Base-by-base conservation (phyloP, 2,797 vertebrate species). In the Ceryle rudis region DNA sequence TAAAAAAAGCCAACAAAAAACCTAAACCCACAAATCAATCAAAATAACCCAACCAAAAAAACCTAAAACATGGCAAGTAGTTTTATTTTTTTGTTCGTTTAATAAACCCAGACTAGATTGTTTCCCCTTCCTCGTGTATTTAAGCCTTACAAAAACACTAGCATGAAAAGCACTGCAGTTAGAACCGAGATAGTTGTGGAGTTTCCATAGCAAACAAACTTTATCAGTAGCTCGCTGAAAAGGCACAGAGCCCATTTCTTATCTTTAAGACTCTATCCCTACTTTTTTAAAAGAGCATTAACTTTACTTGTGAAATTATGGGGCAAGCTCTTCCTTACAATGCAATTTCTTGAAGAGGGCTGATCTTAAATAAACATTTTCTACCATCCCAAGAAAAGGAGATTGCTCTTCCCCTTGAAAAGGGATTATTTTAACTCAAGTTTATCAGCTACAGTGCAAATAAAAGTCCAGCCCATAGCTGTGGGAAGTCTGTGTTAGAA, bases 181-280 rank as follows among this genome's bases (percentile, higher is more conserved):
- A 70, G 33, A 58, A 75, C 25, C 23, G 42, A 60, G 26, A 39
- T 0, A 42, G 26, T 22, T 86, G 28, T 65, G 39, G 60, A 42
- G 77, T 83, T 90, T 51, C 82, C 88, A 90, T 0, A 90, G 66
- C 73, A 92, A 94, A 80, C 54, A 74, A 88, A 58, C 16, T 67
- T 90, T 90, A 95, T 55, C 86, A 69, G 72, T 29, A 77, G 42
- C 72, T 64, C 55, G 47, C 58, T 58, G 93, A 75, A 93, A 90
- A 84, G 69, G 60, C 81, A 88, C 74, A 90, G 75, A 78, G 60
- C 65, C 47, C 37, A 11, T 28, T 89, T 66, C 74, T 82, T 89
- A 92, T 85, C 94, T 89, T 31, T 26, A 19, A 41, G 18, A 8
- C 51, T 69, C 78, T 41, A 86, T 58, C 69, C 9, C 1, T 19